Evolutionary conservation across 2,113 vertebrate species (phyloP).

Genomic region (Alosa alosa): DNA sequence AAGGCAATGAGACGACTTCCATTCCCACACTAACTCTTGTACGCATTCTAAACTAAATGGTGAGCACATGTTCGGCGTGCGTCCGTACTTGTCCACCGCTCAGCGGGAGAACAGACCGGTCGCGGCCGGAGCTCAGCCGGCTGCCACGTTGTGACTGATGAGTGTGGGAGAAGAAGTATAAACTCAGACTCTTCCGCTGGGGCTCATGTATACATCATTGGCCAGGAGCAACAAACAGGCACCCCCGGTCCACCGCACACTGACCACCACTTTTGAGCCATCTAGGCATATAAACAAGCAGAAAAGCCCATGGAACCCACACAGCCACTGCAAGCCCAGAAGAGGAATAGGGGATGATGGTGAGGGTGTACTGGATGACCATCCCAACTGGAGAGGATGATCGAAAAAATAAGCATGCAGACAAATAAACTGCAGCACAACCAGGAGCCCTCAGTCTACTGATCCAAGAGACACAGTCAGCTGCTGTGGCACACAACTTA

Average conservation of each 20-base stretch:
- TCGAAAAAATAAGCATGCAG: background rate
- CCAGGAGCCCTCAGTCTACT: conserved; percentile 8
- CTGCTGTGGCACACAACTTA: background rate
- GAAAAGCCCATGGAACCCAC: background rate
- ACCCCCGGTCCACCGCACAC: conserved; percentile 11
- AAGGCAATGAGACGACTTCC: background rate
- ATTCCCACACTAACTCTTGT: background rate
- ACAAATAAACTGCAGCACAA: conserved; percentile 27
- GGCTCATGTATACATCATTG: conserved; percentile 25
- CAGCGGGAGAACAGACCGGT: background rate
- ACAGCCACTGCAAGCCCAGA: background rate
- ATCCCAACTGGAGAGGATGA: background rate
- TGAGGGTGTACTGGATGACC: background rate
- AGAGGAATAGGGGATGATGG: too few relatives aligned
- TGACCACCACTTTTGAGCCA: conserved; percentile 24
- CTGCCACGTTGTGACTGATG: conserved; percentile 17
- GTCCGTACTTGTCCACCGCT: background rate
- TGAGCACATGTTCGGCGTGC: background rate
- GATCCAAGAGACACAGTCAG: background rate
- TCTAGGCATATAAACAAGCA: conserved; percentile 26
- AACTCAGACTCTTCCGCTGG: conserved; percentile 16
- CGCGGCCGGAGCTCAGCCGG: background rate
- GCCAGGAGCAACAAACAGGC: conserved; percentile 29
- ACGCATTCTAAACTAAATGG: background rate
- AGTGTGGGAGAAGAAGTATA: conserved; percentile 24